Base-by-base conservation (phyloP, 2,797 vertebrate genomes). In the Adelosebastes latens region DNA sequence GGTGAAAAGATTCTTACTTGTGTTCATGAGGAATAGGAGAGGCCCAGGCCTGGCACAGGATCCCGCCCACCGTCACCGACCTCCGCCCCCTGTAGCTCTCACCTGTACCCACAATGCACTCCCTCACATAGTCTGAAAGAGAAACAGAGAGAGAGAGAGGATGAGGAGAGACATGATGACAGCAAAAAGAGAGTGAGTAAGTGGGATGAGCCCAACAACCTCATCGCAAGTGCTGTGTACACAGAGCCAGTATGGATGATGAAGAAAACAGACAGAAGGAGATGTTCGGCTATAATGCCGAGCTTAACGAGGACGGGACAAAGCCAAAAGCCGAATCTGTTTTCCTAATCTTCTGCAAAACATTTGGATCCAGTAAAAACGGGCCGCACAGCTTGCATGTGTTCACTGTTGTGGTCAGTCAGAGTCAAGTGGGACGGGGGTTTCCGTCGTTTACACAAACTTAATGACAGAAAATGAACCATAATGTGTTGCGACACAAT, bases 1-100 rank as follows among this genome's bases (percentile, higher is more conserved):
- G 81, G 18, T 80, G 83, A 87, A 70, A 83, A 79, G 31, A 69
- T 82, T 92, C 97, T 97, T 97, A 99, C 98, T 97, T 97, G 95
- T 99, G 98, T 87, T 99, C 98, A 32, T 99, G 98, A 76, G 98
- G 98, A 74, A 97, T 96, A 87, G 97, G 96, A 62, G 97, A 97
- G 91, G 96, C 96, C 98, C 98, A 99, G 25, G 96, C 95, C 86
- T 99, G 98, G 92, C 98, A 99, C 66, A 89, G 95, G 81, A 98
- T 96, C 83, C 97, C 98, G 42, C 93, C 97, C 92, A 94, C 97
- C 7, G 98, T 99, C 89, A 96, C 93, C 14, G 97, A 98, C 89
- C 96, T 95, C 0, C 92, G 96, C 31, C 98, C 98, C 90, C 97
- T 98, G 89, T 99, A 99, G 89, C 94, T 97, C 82, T 96, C 95